phyloP scores from a whole-genome alignment of 2,888 invertebrate genomes.

The Drosophila lacicola region DNA sequence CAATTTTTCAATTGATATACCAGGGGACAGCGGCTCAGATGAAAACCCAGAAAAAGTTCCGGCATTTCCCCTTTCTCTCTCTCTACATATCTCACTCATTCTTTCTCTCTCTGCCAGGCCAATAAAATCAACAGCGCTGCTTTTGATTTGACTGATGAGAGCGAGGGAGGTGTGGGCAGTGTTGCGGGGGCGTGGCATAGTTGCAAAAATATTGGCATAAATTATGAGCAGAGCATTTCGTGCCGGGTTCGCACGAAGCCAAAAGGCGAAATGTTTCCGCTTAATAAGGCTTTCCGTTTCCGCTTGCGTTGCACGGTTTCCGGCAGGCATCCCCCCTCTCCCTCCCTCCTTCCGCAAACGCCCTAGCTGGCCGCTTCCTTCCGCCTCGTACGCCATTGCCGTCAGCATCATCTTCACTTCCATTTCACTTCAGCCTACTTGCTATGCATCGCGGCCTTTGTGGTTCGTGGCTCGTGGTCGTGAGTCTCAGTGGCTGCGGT shows the following conservation, averaged over 20 bases:
- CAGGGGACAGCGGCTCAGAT: constrained; percentile 42
- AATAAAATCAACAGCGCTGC: constrained; percentile 60
- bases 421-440: constrained; percentile 72
- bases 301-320: constrained; percentile 67
- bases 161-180: not conserved
- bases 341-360: not conserved
- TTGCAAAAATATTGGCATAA: constrained; percentile 83
- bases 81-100: constrained; percentile 8
- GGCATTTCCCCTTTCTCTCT: not conserved
- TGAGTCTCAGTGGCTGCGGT: constrained; percentile 23
- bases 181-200: constrained; percentile 20
- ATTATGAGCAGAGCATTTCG: constrained; percentile 66
- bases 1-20: constrained; percentile 79
- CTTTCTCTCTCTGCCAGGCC: constrained; percentile 22
- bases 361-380: constrained; percentile 59
- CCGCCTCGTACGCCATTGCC: constrained; percentile 37
- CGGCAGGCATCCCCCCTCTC: constrained; percentile 13
- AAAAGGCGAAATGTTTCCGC: constrained; percentile 82
- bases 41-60: constrained; percentile 17
- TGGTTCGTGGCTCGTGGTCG: constrained; percentile 61
- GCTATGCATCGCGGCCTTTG: constrained; percentile 77
- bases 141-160: constrained; percentile 55
- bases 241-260: constrained; percentile 67
- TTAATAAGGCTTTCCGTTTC: constrained; percentile 82
- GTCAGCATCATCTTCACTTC: constrained; percentile 58